Conservation (phyloP, 2,888 invertebrate species). For the Aphrophora alni region DNA sequence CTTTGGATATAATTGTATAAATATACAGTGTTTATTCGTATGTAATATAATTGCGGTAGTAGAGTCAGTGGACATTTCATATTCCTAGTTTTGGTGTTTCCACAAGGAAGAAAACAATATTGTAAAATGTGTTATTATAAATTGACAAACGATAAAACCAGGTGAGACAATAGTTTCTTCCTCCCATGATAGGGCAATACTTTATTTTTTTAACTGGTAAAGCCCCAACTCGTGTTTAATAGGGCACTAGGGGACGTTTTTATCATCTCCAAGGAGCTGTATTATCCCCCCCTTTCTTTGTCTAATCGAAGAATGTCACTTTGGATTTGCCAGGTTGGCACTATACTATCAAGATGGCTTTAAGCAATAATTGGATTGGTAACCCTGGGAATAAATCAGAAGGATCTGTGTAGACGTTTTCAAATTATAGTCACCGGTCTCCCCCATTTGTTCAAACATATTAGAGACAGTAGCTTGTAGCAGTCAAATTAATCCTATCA, state of each 20-base stretch:
- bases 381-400: constrained; percentile 42
- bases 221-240: neutral
- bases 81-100: too few species aligned
- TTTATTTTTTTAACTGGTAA: neutral
- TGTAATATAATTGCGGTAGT: too few species aligned
- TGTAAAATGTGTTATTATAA: too few species aligned
- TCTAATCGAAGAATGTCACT: constrained; percentile 37
- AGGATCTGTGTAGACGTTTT: constrained; percentile 36
- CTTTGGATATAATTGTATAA: too few species aligned
- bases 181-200: neutral
- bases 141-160: too few species aligned
- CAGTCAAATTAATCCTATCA: neutral
- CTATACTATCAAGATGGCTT: constrained; percentile 41
- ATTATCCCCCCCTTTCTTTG: constrained; percentile 20
- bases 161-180: neutral
- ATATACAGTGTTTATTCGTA: too few species aligned
- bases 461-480: neutral
- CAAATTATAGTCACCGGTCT: constrained; percentile 39
- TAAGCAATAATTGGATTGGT: constrained; percentile 42
- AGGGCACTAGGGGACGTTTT: neutral
- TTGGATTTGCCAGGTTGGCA: constrained; percentile 40
- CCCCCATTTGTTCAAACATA: neutral
- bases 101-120: too few species aligned
- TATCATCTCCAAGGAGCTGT: constrained; percentile 9
- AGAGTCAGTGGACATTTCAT: too few species aligned